Percentiles rank a stretch among this genome's conserved stretches.
These are phyloP conservation scores for Acleris emargana DNA, from an alignment of 2,888 invertebrate genomes.

Conservation along the genomic window DNA sequence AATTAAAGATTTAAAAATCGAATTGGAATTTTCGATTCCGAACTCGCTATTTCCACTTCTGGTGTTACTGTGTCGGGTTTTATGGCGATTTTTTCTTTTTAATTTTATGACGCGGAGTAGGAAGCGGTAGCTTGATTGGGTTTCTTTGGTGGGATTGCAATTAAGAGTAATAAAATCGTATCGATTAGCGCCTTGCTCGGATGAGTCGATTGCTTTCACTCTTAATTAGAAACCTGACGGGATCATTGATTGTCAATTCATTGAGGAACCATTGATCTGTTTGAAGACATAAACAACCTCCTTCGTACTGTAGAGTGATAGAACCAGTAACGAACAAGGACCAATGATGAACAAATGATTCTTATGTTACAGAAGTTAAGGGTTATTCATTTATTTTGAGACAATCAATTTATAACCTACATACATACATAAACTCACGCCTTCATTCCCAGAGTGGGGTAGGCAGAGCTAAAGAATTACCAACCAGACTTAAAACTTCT, in stretches of 20 bases:
- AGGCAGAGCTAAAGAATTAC: too few relatives aligned
- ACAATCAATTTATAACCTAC: too few relatives aligned
- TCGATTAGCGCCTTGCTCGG: constrained; percentile 28
- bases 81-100: constrained; percentile 41
- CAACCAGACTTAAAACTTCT: too few relatives aligned
- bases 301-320: background rate
- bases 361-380: too few relatives aligned
- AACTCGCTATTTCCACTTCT: constrained; percentile 66
- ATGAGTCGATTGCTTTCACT: constrained; percentile 33
- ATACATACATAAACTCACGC: too few relatives aligned
- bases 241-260: constrained; percentile 32
- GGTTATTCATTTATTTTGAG: too few relatives aligned
- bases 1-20: constrained; percentile 77
- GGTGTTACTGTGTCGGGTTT: constrained; percentile 60
- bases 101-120: constrained; percentile 27
- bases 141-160: constrained; percentile 28
- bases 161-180: constrained; percentile 34
- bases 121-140: constrained; percentile 33
- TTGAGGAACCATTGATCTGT: constrained; percentile 24
- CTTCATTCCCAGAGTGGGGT: too few relatives aligned
- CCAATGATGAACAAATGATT: too few relatives aligned
- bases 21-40: constrained; percentile 74
- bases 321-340: too few relatives aligned
- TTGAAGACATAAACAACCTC: constrained; percentile 19
- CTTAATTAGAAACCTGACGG: constrained; percentile 35